Percentiles rank a stretch among this genome's conserved stretches.
These are phyloP conservation scores for Myotis vivesi DNA, from an alignment of 2,797 vertebrate species.

Conservation along the genomic window DNA sequence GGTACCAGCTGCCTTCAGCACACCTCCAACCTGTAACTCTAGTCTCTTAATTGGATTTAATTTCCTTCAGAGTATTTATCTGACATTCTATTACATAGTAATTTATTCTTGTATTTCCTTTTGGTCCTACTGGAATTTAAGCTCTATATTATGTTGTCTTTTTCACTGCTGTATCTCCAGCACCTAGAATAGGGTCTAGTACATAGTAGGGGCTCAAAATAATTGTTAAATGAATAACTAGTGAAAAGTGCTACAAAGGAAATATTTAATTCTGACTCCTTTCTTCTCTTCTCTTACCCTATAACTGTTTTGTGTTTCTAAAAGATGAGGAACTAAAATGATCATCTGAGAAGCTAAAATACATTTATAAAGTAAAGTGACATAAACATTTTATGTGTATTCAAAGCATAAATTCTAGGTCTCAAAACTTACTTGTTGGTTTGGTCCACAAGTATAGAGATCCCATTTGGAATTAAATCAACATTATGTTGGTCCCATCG, in stretches of 20 bases:
- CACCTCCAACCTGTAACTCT: background rate
- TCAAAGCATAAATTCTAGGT: background rate
- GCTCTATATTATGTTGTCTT: background rate
- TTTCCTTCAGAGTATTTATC: background rate
- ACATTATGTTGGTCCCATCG: slow-evolving; percentile 71
- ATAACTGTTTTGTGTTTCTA: background rate
- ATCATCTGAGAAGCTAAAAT: slow-evolving; percentile 18
- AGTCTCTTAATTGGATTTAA: background rate
- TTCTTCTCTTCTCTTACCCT: background rate
- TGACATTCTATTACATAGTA: background rate
- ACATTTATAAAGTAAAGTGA: background rate
- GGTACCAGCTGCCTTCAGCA: background rate
- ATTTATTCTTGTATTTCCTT: background rate
- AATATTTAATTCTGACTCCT: background rate
- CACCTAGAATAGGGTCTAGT: background rate
- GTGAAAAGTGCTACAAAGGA: background rate
- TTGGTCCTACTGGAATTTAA: background rate
- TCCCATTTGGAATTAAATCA: slow-evolving; percentile 75
- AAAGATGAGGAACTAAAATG: background rate
- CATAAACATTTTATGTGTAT: slow-evolving; percentile 5
- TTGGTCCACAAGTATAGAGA: slow-evolving; percentile 63
- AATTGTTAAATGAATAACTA: slow-evolving; percentile 17
- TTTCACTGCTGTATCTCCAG: background rate
- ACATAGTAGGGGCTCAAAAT: background rate
- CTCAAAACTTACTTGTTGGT: slow-evolving; percentile 79